Base-by-base conservation (phyloP, 1,140 invertebrate species). In the Drosophila sp. region DNA sequence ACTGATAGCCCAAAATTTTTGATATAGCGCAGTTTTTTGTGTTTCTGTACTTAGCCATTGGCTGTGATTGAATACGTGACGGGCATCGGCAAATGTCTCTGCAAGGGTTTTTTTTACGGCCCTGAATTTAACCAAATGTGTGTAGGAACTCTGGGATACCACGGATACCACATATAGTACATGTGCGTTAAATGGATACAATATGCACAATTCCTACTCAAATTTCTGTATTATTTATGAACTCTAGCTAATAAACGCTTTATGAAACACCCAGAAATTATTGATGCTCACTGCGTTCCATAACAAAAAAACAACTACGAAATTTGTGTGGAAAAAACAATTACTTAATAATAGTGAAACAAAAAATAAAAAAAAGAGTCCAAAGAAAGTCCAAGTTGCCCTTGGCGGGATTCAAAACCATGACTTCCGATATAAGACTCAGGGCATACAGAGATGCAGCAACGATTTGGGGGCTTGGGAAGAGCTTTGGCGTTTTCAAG, bases 21-120 rank as follows among this genome's bases (percentile, higher is more conserved):
- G 83, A 87, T 89, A 87, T 87, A 87, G 83, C 83, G 79, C 83
- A 74, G 79, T 87, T 89, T 74, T 87, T 84, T 86, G 83, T 89
- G 6, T 50, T 50, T 50, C 27, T 50, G 44, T 50, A 50, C 23
- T 50, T 27, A 82, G 84, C 83, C 84, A 80, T 83, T 89, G 73
- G 74, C 83, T 87, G 83, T 87, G 83, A 87, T 87, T 87, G 83
- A 87, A 87, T 87, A 87, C 83, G 83, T 87, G 83, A 70, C 68
- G 33, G 32, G 83, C 79, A 87, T 87, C 32, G 32, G 58, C 55
- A 80, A 83, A 60, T 65, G 38, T 27, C 8, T 38, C 8, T 55
- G 70, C 84, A 89, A 89, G 83, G 83, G 84, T 71, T 84, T 79
- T 82, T 79, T 50, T 27, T 41, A 85, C 40, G 71, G 66, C 75